These are phyloP conservation scores for Brachyhypopomus gauderio DNA, from an alignment of 2,113 vertebrate species.

Conservation along the genomic window DNA sequence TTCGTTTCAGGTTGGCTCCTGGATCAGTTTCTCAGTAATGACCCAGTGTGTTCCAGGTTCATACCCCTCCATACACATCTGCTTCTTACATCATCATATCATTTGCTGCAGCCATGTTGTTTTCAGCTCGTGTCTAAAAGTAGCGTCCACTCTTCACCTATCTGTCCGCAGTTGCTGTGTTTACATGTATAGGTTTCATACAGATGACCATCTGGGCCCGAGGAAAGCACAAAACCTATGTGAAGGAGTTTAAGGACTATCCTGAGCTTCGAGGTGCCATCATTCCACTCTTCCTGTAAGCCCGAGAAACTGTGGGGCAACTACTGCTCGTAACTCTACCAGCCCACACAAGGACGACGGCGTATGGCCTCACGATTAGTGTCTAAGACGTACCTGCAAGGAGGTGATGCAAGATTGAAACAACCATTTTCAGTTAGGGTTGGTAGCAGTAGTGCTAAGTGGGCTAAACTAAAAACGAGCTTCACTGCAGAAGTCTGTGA, in stretches of 20 bases:
- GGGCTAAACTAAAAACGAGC: not conserved
- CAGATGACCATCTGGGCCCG: conserved; percentile 78
- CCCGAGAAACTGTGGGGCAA: not conserved
- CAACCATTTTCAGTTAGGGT: not conserved
- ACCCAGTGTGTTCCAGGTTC: conserved; percentile 77
- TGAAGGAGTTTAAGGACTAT: conserved; percentile 81
- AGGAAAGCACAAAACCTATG: conserved; percentile 74
- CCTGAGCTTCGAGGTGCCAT: conserved; percentile 70
- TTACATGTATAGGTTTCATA: conserved; percentile 71
- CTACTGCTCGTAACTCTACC: too few species aligned
- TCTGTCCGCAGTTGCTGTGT: conserved; percentile 63
- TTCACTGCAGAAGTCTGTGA: not conserved
- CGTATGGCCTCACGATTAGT: not conserved
- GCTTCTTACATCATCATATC: not conserved
- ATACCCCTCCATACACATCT: not conserved
- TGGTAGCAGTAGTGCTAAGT: not conserved
- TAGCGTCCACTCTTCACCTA: not conserved
- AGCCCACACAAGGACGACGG: not conserved
- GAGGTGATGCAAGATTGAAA: not conserved
- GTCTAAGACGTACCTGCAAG: not conserved
- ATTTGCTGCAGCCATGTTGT: not conserved
- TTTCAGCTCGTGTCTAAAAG: not conserved
- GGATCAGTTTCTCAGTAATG: conserved; percentile 77
- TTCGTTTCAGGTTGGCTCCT: conserved; percentile 69
- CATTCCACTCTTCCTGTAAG: conserved; percentile 73